Percentiles rank a stretch among this genome's conserved stretches.
These are phyloP conservation scores for Epinephelus awoara DNA, from an alignment of 2,797 vertebrate genomes.

Conservation along the genomic window DNA sequence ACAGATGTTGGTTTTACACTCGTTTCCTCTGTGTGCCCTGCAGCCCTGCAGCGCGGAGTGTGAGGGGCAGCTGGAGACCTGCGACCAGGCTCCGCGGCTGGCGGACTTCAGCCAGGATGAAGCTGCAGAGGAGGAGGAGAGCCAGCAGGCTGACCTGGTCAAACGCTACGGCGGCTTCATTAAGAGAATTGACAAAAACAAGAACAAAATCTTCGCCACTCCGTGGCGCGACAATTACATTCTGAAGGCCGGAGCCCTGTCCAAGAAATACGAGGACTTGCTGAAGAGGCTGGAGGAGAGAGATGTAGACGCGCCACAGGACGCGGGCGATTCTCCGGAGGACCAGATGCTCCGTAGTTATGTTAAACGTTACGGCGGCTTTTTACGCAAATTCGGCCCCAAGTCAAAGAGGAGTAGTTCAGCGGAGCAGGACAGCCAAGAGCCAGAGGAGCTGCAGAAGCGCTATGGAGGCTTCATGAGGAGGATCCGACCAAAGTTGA, in stretches of 20 bases:
- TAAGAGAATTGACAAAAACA: slow-evolving; percentile 89
- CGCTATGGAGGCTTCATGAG: slow-evolving; percentile 97
- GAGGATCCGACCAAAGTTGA: slow-evolving; percentile 94
- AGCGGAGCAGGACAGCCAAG: slow-evolving; percentile 65
- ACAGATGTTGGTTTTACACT: not conserved
- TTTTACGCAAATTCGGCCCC: slow-evolving; percentile 91
- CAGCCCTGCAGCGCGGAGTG: slow-evolving; percentile 93
- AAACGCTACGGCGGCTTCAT: slow-evolving; percentile 87
- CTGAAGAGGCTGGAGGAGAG: slow-evolving; percentile 78
- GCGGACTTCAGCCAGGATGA: slow-evolving; percentile 71
- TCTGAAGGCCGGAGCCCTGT: slow-evolving; percentile 74
- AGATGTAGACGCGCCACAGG: slow-evolving; percentile 52
- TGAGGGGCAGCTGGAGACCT: slow-evolving; percentile 85
- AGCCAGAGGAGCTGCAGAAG: slow-evolving; percentile 90
- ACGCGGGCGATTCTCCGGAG: slow-evolving; percentile 46
- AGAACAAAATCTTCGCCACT: slow-evolving; percentile 79
- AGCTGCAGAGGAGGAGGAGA: slow-evolving; percentile 62
- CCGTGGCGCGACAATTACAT: slow-evolving; percentile 83
- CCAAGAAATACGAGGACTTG: slow-evolving; percentile 83
- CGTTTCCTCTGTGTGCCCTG: slow-evolving; percentile 39
- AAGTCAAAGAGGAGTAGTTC: slow-evolving; percentile 89
- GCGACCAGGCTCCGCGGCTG: slow-evolving; percentile 81
- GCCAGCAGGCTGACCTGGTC: slow-evolving; percentile 69
- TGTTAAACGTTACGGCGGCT: slow-evolving; percentile 93
- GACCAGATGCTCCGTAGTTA: slow-evolving; percentile 51